Evolutionary conservation across 2,797 vertebrate genomes (phyloP), one percentile per base, ranked within the genome.

Genomic region (Neosilurus hyrtlii): DNA sequence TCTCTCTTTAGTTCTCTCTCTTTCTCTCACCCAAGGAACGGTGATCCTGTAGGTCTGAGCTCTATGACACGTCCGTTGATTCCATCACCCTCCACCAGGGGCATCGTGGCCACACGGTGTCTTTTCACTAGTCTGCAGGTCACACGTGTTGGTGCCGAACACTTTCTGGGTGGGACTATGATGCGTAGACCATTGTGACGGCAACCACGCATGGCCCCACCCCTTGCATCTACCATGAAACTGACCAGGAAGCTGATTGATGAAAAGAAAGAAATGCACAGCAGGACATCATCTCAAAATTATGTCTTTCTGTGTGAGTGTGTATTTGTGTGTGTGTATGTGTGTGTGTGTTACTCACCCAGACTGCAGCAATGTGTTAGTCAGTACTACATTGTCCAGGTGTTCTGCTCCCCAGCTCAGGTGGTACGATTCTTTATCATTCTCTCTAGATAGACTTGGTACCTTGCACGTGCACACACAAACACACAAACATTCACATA

Each of bases 181-280:
- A 99, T 99, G 56, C 98, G 94, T 2, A 99, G 94, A 26, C 98
- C 98, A 0, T 99, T 97, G 89, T 99, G 98, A 65, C 98, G 95
- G 90, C 98, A 99, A 10, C 98, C 98, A n/a, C 97, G 93, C 98
- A 99, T 99, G 81, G 98, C 96, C 0, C 98, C 98, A 0, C 98
- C 98, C 78, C 98, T 96, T 74, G 98, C 98, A 35, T 99, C 98
- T 85, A 99, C 98, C 98, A 99, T 99, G 89, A 99, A 99, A 90
- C 98, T 99, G 87, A 99, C 98, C 83, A 99, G 94, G 93, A 99
- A 99, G 92, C 98, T 99, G 91, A 66, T 92, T 65, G 79, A 56
- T 94, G 80, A 30, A 74, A n/a, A 79, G 56, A 74, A 56, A 43
- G 35, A 59, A 26, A 24, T 12, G 7, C 10, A 75, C 10, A n/a